phyloP scores from a whole-genome alignment of 2,113 vertebrate species.

The Nyctibius bracteatus region DNA sequence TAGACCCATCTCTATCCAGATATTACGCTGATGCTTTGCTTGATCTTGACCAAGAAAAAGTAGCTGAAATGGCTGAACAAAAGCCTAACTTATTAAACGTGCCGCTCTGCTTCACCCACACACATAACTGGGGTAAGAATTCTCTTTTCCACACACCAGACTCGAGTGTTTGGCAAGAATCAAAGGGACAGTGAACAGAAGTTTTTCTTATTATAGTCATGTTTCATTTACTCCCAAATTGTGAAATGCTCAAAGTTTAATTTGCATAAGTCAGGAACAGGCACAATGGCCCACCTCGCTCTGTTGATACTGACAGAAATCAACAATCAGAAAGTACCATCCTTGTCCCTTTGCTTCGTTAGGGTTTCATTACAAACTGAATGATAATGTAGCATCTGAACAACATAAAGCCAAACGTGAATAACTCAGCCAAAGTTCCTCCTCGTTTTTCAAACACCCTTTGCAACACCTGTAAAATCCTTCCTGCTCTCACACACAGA shows the following conservation, averaged over 20 bases:
- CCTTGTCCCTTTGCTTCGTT: neutral
- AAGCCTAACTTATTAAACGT: neutral
- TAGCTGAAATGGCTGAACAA: neutral
- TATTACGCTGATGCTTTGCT: neutral
- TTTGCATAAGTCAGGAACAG: fast-evolving
- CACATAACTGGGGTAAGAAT: neutral
- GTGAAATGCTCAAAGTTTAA: neutral
- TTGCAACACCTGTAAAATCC: neutral
- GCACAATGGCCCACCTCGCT: neutral
- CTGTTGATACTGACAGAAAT: neutral
- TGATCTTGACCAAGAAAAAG: neutral
- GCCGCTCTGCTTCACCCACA: neutral
- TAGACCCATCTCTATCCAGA: neutral
- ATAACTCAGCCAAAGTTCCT: neutral
- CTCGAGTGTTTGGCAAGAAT: neutral
- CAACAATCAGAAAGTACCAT: neutral
- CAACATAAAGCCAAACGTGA: fast-evolving
- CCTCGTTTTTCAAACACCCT: neutral
- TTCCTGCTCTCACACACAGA: no score
- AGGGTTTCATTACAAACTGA: neutral
- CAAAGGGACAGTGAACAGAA: neutral
- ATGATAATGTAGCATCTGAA: neutral
- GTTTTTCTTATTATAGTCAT: neutral
- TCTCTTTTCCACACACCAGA: neutral
- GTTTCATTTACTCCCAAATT: neutral